phyloP scores from a whole-genome alignment of 1,140 invertebrate species.

The Nephila pilipes region DNA sequence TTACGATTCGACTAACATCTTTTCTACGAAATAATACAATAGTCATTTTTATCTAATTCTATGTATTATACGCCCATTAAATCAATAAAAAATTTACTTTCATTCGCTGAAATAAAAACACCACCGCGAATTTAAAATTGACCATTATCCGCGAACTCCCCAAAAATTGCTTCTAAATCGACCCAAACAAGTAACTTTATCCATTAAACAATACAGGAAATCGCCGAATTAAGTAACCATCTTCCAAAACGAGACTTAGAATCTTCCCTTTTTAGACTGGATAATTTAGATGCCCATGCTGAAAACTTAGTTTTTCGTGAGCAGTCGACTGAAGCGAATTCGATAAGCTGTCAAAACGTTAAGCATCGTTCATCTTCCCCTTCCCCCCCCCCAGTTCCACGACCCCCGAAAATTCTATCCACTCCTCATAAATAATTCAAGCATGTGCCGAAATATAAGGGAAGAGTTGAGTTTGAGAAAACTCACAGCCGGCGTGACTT shows the following conservation, averaged over 20 bases:
- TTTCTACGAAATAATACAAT: no score
- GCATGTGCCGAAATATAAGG: not conserved
- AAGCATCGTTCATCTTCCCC: conserved; percentile 47
- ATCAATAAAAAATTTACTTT: no score
- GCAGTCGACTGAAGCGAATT: conserved; percentile 32
- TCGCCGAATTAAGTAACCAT: not conserved
- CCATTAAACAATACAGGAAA: not conserved
- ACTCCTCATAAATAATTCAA: conserved; percentile 42
- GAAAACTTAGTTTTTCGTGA: conserved; percentile 9
- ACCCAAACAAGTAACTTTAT: not conserved
- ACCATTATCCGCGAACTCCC: not conserved
- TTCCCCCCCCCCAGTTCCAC: no score
- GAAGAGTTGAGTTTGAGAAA: conserved; percentile 1
- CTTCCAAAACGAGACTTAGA: not conserved
- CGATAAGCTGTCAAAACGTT: conserved; percentile 60
- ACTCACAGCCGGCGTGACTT: not conserved
- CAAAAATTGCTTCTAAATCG: not conserved
- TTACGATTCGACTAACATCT: no score
- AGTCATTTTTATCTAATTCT: no score
- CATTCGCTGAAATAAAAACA: no score
- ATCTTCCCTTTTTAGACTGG: not conserved
- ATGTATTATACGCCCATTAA: no score
- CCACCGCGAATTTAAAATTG: no score
- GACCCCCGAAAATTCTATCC: conserved; percentile 11
- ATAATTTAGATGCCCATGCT: conserved; percentile 12